These are phyloP conservation scores for Meloidogyne hapla DNA, from an alignment of 1,140 invertebrate genomes.

Conservation along the genomic window DNA sequence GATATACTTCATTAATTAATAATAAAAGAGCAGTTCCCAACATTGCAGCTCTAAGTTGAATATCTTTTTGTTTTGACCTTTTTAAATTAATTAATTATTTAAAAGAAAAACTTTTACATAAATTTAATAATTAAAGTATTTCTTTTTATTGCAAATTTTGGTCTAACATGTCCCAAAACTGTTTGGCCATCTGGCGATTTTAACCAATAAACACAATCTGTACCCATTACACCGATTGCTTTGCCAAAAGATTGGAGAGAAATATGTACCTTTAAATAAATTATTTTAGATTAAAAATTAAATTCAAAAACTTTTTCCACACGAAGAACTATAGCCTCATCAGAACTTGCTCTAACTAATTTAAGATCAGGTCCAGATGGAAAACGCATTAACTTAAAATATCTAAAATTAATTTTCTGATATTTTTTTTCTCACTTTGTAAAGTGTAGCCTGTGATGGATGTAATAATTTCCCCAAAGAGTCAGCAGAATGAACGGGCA, in stretches of 20 bases:
- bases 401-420: neutral
- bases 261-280: slow-evolving; percentile 28
- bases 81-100: neutral
- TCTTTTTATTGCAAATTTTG: slow-evolving; percentile 47
- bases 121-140: slow-evolving; percentile 52
- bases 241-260: slow-evolving; percentile 49
- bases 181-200: slow-evolving; percentile 42
- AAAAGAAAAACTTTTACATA: slow-evolving; percentile 33
- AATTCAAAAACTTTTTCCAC: slow-evolving; percentile 22
- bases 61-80: slow-evolving; percentile 31
- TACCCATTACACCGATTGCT: slow-evolving; percentile 42
- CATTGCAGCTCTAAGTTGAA: slow-evolving; percentile 28
- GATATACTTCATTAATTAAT: slow-evolving; percentile 25
- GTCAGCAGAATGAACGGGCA: slow-evolving; percentile 37
- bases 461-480: slow-evolving; percentile 50
- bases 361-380: slow-evolving; percentile 13
- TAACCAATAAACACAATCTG: slow-evolving; percentile 51
- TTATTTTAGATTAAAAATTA: too few species aligned
- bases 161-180: slow-evolving; percentile 47
- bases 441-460: slow-evolving; percentile 46
- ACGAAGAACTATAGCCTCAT: slow-evolving; percentile 20
- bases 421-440: slow-evolving; percentile 34
- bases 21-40: slow-evolving; percentile 26
- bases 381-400: slow-evolving; percentile 22
- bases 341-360: slow-evolving; percentile 23